Conservation (phyloP, 2,888 invertebrate genomes). For the Stramonita haemastoma region DNA sequence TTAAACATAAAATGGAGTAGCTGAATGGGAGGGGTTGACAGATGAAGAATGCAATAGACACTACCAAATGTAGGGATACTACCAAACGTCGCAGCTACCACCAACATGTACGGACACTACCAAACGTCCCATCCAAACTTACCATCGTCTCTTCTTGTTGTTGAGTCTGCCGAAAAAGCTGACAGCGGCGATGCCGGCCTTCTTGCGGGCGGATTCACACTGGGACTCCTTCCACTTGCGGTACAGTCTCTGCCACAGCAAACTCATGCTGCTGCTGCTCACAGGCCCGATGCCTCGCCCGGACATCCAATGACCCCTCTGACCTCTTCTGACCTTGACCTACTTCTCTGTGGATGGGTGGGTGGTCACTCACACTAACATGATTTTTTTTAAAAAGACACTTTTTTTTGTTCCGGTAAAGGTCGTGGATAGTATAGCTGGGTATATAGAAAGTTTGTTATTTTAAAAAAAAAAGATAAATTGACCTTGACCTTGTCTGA, state of each 20-base stretch:
- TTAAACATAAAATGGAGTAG: too few species aligned
- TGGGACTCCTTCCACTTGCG: constrained; percentile 55
- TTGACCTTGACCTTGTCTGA: too few species aligned
- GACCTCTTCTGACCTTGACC: background rate
- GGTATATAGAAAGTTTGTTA: too few species aligned
- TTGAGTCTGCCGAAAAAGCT: constrained; percentile 50
- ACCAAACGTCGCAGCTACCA: too few species aligned
- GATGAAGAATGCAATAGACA: background rate
- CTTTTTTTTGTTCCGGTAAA: too few species aligned
- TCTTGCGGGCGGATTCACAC: constrained; percentile 48
- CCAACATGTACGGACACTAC: background rate
- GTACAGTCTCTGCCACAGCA: constrained; percentile 54
- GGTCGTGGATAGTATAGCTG: too few species aligned
- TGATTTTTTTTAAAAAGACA: too few species aligned
- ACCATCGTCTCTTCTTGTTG: constrained; percentile 50
- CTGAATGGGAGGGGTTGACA: background rate
- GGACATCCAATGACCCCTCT: constrained; percentile 8
- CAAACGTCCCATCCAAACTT: background rate
- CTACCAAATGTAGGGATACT: too few species aligned
- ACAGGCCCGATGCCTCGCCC: background rate
- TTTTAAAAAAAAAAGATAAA: too few species aligned
- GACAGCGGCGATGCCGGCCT: constrained; percentile 52
- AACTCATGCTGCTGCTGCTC: constrained; percentile 48
- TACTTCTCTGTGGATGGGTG: background rate
- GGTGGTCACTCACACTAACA: too few species aligned